A percentile compares a stretch with the other conserved stretches of the same genome.
These are phyloP conservation scores for Radopholus similis DNA, from an alignment of 1,140 invertebrate species.

Conservation along the genomic window DNA sequence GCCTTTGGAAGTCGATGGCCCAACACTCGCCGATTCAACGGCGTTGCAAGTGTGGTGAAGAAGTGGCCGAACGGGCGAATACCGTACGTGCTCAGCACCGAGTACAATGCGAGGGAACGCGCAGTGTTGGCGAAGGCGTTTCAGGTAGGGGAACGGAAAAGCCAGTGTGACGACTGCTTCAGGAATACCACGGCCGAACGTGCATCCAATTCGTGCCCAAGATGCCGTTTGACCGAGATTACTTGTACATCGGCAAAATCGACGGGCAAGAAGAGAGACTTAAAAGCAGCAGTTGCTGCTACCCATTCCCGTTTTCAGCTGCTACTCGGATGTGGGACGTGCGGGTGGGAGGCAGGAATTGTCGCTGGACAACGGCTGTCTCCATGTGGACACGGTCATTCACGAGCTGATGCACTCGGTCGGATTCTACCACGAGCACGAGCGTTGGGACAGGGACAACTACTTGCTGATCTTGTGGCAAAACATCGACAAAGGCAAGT, in stretches of 20 bases:
- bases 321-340: constrained; percentile 58
- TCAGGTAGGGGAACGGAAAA: constrained; percentile 28
- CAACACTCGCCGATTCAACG: constrained; percentile 5
- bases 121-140: constrained; percentile 57
- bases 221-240: constrained; percentile 64
- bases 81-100: constrained; percentile 53
- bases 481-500: constrained; percentile 54
- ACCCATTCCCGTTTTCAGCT: constrained; percentile 36
- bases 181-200: constrained; percentile 66
- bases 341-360: constrained; percentile 58
- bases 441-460: constrained; percentile 60
- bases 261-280: constrained; percentile 47
- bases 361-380: constrained; percentile 56
- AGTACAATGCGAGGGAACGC: constrained; percentile 56
- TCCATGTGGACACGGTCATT: constrained; percentile 60
- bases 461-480: constrained; percentile 60
- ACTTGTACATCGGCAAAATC: constrained; percentile 62
- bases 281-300: background rate
- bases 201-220: constrained; percentile 67
- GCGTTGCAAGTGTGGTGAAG: constrained; percentile 41
- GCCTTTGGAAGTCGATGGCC: too few relatives aligned
- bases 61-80: constrained; percentile 58
- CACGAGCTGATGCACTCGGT: constrained; percentile 68
- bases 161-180: constrained; percentile 39
- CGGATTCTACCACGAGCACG: constrained; percentile 67